A percentile compares a stretch with the other conserved stretches of the same genome.
phyloP scores from a whole-genome alignment of 2,888 invertebrate genomes.

The Aspidiotus rigidus region DNA sequence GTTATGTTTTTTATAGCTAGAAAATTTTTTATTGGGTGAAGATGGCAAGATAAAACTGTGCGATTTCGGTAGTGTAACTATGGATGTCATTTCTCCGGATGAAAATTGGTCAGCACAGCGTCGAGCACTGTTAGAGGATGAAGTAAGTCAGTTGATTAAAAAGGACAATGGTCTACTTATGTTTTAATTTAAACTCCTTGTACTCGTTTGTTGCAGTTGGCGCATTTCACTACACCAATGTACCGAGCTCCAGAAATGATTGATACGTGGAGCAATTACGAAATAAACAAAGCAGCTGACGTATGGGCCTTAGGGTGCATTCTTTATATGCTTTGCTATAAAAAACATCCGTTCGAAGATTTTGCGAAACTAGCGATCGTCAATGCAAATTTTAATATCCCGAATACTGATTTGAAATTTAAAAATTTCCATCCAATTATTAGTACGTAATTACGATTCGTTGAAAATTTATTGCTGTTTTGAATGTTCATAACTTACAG shows the following conservation, averaged over 20 bases:
- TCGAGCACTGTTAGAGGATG: conserved; percentile 85
- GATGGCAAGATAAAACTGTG: conserved; percentile 85
- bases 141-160: conserved; percentile 48
- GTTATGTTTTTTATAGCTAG: conserved; percentile 51
- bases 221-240: conserved; percentile 70
- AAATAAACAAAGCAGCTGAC: conserved; percentile 82
- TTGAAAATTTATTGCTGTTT: neutral
- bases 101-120: conserved; percentile 86
- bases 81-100: conserved; percentile 70
- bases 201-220: conserved; percentile 9
- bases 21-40: conserved; percentile 81
- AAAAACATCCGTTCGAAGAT: conserved; percentile 95
- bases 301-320: conserved; percentile 97
- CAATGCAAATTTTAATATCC: conserved; percentile 87
- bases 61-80: conserved; percentile 94
- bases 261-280: conserved; percentile 92
- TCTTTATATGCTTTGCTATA: conserved; percentile 80
- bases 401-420: conserved; percentile 67
- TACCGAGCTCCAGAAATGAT: conserved; percentile 98
- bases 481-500: neutral
- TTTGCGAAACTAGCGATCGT: conserved; percentile 85
- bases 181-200: neutral
- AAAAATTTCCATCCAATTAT: conserved; percentile 82
- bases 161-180: neutral
- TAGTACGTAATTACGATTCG: conserved; percentile 49